Percentiles rank a stretch among this genome's conserved stretches.
Evolutionary conservation across 2,113 vertebrate genomes (phyloP).

Genomic region (Thamnophis sirtalis): DNA sequence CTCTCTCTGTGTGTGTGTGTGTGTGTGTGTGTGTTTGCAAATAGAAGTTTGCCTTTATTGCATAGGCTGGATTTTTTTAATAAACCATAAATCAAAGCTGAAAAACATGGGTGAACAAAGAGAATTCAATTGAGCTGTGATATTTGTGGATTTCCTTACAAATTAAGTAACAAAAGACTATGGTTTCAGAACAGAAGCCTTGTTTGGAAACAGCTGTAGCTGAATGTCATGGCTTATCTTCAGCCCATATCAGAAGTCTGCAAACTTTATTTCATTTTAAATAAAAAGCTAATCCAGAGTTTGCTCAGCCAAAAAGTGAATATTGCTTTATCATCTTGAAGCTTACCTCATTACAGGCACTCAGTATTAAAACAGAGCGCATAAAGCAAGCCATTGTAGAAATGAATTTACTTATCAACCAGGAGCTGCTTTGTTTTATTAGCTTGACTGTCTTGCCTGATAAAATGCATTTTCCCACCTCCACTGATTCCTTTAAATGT

Average conservation of each 20-base stretch:
- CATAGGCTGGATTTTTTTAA: background rate
- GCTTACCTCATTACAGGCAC: background rate
- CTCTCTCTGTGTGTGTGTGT: background rate
- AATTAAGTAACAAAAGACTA: background rate
- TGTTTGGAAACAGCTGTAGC: background rate
- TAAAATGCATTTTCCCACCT: background rate
- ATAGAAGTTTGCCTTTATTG: background rate
- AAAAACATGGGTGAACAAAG: background rate
- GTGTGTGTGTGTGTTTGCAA: background rate
- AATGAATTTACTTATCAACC: background rate
- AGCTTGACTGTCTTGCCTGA: background rate
- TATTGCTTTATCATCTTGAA: background rate
- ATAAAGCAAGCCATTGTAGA: background rate
- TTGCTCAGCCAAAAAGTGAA: background rate
- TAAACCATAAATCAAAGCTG: background rate
- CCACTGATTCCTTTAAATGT: background rate
- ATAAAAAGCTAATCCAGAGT: background rate
- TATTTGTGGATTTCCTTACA: background rate
- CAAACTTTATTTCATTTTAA: background rate
- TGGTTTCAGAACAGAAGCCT: background rate
- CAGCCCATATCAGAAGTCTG: background rate
- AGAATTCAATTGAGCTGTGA: background rate
- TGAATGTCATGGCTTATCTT: background rate
- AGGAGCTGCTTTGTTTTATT: background rate
- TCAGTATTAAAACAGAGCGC: background rate